Evolutionary conservation across 1,140 invertebrate genomes (phyloP).

Genomic region (Chlorops oryzae): DNA sequence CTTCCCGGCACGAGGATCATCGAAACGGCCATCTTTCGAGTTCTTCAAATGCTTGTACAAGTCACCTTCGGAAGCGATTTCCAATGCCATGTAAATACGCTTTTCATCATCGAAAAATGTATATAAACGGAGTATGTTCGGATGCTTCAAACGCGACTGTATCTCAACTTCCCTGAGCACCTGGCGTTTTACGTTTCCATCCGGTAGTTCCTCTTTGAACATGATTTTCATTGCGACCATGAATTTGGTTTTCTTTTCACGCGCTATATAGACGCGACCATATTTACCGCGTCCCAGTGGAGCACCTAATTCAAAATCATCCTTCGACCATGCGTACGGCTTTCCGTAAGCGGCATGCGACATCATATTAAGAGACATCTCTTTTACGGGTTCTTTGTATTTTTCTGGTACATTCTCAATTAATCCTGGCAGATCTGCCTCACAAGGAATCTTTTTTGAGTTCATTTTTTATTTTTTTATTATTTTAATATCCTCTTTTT

Average conservation of each 20-base stretch:
- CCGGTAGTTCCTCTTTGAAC: conserved; percentile 77
- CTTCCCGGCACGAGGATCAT: conserved; percentile 64
- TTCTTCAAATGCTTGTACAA: conserved; percentile 72
- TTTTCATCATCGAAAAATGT: conserved; percentile 89
- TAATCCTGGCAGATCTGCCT: conserved; percentile 30
- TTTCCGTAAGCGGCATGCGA: conserved; percentile 48
- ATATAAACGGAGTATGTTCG: conserved; percentile 80
- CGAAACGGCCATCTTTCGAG: conserved; percentile 62
- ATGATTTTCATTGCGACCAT: conserved; percentile 89
- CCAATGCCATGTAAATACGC: conserved; percentile 85
- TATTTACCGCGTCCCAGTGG: conserved; percentile 85
- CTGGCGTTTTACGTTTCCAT: conserved; percentile 73
- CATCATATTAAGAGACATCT: conserved; percentile 48
- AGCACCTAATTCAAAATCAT: conserved; percentile 81
- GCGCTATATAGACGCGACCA: conserved; percentile 82
- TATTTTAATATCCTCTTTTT: no score
- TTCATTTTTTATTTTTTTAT: no score
- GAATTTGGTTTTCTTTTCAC: conserved; percentile 76
- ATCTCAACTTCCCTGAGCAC: conserved; percentile 93
- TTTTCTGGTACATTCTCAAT: conserved; percentile 39
- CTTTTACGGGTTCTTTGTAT: conserved; percentile 37
- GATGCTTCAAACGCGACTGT: conserved; percentile 85
- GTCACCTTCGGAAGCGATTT: conserved; percentile 88
- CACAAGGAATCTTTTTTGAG: no score
- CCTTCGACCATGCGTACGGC: conserved; percentile 61